Conservation (phyloP, 2,888 invertebrate species). For the Suillia variegata region DNA sequence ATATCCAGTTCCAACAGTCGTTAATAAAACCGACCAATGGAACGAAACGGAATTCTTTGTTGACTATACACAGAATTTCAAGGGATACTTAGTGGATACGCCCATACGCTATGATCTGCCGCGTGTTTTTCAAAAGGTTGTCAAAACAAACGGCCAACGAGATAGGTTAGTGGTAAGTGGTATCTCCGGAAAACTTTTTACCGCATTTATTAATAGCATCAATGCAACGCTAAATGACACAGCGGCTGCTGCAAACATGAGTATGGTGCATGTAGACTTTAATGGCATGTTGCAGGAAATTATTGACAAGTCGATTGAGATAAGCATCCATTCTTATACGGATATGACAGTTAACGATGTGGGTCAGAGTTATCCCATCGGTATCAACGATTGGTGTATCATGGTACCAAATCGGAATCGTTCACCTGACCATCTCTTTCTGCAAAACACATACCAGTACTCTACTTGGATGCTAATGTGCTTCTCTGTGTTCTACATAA, state of each 20-base stretch:
- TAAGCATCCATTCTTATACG: conserved; percentile 45
- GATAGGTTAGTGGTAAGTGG: conserved; percentile 34
- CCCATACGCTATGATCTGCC: conserved; percentile 46
- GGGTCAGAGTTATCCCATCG: conserved; percentile 48
- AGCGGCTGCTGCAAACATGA: conserved; percentile 8
- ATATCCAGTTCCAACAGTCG: conserved; percentile 37
- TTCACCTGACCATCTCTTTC: conserved; percentile 39
- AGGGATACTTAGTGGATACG: conserved; percentile 41
- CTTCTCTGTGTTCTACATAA: conserved; percentile 35
- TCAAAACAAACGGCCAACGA: conserved; percentile 13
- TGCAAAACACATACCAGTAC: conserved; percentile 35
- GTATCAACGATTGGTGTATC: conserved; percentile 49
- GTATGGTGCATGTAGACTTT: conserved; percentile 16
- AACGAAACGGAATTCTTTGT: conserved; percentile 34
- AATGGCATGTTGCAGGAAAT: conserved; percentile 13
- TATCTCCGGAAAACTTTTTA: conserved; percentile 42
- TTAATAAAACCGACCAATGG: conserved; percentile 43
- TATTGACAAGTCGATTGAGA: conserved; percentile 39
- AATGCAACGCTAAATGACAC: conserved; percentile 45
- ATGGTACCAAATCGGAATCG: conserved; percentile 48
- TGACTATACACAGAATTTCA: conserved; percentile 29
- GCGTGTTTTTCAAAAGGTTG: conserved; percentile 37
- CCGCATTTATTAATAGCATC: conserved; percentile 38
- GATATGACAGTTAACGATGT: conserved; percentile 26
- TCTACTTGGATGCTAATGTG: conserved; percentile 40